Evolutionary conservation across 2,888 invertebrate species (phyloP), one percentile per base, ranked within the genome.

Genomic region (Dicyrtoma fusca): DNA sequence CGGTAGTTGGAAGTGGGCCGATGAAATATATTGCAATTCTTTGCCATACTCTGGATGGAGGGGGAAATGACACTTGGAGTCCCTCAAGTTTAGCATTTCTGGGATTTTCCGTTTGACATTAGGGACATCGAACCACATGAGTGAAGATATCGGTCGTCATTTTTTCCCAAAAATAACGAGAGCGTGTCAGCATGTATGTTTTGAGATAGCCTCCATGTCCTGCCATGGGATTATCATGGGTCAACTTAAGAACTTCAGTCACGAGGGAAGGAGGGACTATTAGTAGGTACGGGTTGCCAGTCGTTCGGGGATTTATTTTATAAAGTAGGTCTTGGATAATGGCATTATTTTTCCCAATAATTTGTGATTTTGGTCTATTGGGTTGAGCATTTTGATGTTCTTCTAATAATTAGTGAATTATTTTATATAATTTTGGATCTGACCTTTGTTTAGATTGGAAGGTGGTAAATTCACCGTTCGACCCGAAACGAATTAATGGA

Each of bases 11-110:
- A 13, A 51, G 3, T 10, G 62, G 49, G 4, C 70, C 70, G 8
- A 70, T 49, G 21, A 63, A 69, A 26, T 73, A 69, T 1, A 73
- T 69, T 13, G 26, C 26, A n/a, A 73, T 26, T 8, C 26, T n/a
- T 3, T 55, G 19, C 23, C 61, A 73, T 14, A 57, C 53, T 3
- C 2, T 2, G 1, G 1, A 10, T 0, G 64, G 26, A 13, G 69
- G 63, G 17, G 44, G 25, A 10, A 53, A 6, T 3, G 42, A 14
- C 6, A 5, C 11, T 21, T 4, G 3, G 1, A 34, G 23, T 5
- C 64, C 73, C 13, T 17, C 11, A 17, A 5, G 10, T 10, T 23
- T 25, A 11, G 25, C 19, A 44, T 66, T 57, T 1, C 49, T 8
- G 11, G 4, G 64, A 19, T 64, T 69, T 2, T 53, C 5, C 0